phyloP scores from a whole-genome alignment of 1,140 invertebrate species.

The Acromyrmex echinatior region DNA sequence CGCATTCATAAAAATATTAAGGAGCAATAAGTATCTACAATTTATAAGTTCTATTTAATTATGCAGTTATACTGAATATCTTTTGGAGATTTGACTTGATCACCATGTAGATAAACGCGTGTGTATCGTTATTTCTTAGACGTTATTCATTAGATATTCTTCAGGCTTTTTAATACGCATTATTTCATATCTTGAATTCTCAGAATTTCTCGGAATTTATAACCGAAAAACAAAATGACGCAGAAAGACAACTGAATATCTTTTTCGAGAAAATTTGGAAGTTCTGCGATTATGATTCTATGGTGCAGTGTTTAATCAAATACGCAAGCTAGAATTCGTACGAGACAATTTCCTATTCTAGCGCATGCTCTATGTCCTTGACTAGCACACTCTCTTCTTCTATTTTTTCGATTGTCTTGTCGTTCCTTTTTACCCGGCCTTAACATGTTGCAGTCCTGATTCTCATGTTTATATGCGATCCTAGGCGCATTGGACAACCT shows the following conservation, averaged over 20 bases:
- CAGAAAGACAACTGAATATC: not conserved
- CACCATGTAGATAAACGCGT: not conserved
- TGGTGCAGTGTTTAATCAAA: conserved; percentile 81
- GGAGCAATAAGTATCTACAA: not conserved
- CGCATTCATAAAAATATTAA: not conserved
- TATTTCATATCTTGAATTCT: not conserved
- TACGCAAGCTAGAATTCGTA: conserved; percentile 84
- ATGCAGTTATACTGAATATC: conserved; percentile 16
- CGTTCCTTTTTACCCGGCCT: conserved; percentile 78
- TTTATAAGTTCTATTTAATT: not conserved
- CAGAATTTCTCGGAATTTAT: not conserved
- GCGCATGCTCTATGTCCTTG: conserved; percentile 82
- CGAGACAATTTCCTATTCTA: conserved; percentile 83
- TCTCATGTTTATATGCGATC: conserved; percentile 46
- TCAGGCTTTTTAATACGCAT: not conserved
- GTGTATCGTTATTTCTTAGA: not conserved
- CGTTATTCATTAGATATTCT: not conserved
- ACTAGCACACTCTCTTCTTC: conserved; percentile 82
- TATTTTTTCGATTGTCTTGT: conserved; percentile 83
- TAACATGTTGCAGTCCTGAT: conserved; percentile 50
- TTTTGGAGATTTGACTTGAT: not conserved
- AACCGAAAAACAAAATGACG: conserved; percentile 5
- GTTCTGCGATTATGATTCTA: not conserved
- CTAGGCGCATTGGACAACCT: conserved; percentile 74
- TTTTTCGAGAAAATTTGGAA: conserved; percentile 21